Base-by-base conservation (phyloP, 2,888 invertebrate genomes). In the Baronia brevicornis region DNA sequence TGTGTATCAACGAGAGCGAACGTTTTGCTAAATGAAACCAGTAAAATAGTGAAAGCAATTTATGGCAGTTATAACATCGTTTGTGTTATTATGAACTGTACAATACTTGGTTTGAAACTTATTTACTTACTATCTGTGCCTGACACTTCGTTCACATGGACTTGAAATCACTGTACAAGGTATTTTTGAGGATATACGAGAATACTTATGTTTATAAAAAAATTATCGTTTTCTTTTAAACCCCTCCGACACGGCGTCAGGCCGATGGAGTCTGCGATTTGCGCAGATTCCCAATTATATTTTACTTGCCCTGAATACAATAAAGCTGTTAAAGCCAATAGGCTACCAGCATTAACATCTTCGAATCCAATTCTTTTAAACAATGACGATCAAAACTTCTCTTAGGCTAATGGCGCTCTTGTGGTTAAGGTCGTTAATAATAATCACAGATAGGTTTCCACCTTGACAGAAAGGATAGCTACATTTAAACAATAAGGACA, bases 11-110 rank as follows among this genome's bases (percentile, higher is more conserved):
- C n/a, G n/a, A n/a, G n/a, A n/a, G n/a, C n/a, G n/a, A n/a, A n/a
- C n/a, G 28, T 28, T 21, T 28, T 21, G 7, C 4, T 28, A 28
- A 20, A 21, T 28, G 25, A 25, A 25, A 14, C 9, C 25, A 6
- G 7, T 4, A 33, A 23, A 33, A 7, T 11, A 27, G 8, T 14
- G 17, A 28, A 28, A 18, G 26, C 28, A 26, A 28, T 48, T 46
- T 46, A 43, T 48, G 48, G 44, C 46, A 43, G 44, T 37, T 44
- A 48, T 46, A 42, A 42, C 40, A 48, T 45, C n/a, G n/a, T n/a
- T n/a, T n/a, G 33, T 32, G 30, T 33, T 30, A 28, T 21, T 30
- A 30, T 38, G 33, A 35, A 37, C 21, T 39, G 23, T 23, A 19
- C 17, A 22, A 23, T 23, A 10, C 18, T 28, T 22, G 23, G 20